Evolutionary conservation across 2,113 vertebrate genomes (phyloP).

Genomic region (Hoplias malabaricus): DNA sequence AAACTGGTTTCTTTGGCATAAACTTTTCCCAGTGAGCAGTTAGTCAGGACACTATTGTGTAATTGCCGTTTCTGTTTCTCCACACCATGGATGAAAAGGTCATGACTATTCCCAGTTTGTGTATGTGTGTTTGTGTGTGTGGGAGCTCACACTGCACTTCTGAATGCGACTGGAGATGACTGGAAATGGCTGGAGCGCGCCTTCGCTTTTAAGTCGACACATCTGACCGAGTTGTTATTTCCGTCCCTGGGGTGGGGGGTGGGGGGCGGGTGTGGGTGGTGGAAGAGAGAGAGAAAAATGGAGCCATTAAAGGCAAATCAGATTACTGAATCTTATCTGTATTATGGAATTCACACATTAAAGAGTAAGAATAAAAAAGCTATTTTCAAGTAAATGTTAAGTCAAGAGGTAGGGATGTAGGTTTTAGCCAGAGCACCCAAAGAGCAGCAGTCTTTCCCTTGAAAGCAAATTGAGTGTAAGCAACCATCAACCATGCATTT

Average conservation of each 20-base stretch:
- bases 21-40: constrained; percentile 5
- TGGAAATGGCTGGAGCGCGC: constrained; percentile 2
- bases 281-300: neutral
- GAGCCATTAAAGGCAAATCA: neutral
- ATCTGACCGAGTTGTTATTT: constrained; percentile 20
- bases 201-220: constrained; percentile 1
- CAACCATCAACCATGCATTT: constrained; percentile 19
- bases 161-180: constrained; percentile 26
- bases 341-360: constrained; percentile 1
- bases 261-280: too few species aligned
- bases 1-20: neutral
- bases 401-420: neutral
- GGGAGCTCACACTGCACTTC: constrained; percentile 5
- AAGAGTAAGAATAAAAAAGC: neutral
- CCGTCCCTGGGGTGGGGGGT: too few species aligned
- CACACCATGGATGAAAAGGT: constrained; percentile 29
- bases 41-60: neutral
- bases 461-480: constrained; percentile 10
- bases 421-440: neutral
- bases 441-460: constrained; percentile 10
- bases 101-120: constrained; percentile 19
- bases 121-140: neutral
- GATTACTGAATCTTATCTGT: constrained; percentile 14
- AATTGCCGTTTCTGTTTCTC: constrained; percentile 23
- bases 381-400: neutral